phyloP scores from a whole-genome alignment of 2,113 vertebrate genomes.

The Pelusios castaneus region DNA sequence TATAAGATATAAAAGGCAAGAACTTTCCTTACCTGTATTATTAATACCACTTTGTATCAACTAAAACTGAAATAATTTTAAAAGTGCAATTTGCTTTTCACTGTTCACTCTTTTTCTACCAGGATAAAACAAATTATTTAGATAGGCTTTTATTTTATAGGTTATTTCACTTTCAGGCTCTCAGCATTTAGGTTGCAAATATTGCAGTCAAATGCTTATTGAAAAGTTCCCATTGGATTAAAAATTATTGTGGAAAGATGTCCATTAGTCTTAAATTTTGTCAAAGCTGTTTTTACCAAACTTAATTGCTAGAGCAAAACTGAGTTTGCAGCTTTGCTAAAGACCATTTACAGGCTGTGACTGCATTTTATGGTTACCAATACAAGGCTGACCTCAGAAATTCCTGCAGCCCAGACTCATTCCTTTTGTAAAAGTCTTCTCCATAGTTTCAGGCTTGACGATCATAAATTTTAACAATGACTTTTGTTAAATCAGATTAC shows the following conservation, averaged over 20 bases:
- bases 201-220: background rate
- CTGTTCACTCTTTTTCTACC: background rate
- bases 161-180: background rate
- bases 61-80: background rate
- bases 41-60: no score
- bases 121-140: background rate
- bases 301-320: background rate
- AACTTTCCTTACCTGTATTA: background rate
- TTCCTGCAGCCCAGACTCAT: background rate
- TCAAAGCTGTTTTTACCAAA: conserved; percentile 31
- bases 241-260: background rate
- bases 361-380: background rate
- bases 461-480: background rate
- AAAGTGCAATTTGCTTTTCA: background rate
- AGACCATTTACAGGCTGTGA: background rate
- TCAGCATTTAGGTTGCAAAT: background rate
- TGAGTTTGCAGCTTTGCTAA: background rate
- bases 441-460: background rate
- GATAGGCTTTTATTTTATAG: background rate
- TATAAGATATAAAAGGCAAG: background rate
- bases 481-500: background rate
- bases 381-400: background rate
- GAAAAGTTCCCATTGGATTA: background rate
- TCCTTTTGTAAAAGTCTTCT: background rate
- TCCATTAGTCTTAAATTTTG: background rate